These are phyloP conservation scores for Neopelma chrysocephalum DNA, from an alignment of 2,797 vertebrate genomes.

Conservation along the genomic window DNA sequence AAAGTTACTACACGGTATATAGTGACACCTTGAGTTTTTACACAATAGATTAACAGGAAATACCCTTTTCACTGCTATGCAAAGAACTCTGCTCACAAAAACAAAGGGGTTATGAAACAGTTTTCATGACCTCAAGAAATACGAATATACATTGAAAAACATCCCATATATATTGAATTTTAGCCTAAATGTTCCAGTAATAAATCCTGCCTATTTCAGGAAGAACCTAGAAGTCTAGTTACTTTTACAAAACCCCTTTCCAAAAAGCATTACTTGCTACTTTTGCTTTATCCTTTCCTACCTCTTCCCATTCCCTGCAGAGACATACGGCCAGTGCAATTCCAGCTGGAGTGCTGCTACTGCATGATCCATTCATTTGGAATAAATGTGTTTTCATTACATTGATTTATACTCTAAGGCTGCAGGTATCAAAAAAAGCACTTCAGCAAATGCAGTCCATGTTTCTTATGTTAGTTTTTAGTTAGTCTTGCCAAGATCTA, in stretches of 20 bases:
- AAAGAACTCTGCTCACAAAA: constrained; percentile 61
- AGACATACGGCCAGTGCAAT: neutral
- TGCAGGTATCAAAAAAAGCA: constrained; percentile 55
- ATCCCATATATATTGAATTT: constrained; percentile 54
- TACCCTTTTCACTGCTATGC: constrained; percentile 65
- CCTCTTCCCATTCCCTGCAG: constrained; percentile 6
- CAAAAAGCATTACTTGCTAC: constrained; percentile 5
- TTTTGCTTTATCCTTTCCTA: constrained; percentile 1
- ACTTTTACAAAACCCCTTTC: constrained; percentile 4
- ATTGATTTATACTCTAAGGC: constrained; percentile 27
- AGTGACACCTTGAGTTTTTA: constrained; percentile 66
- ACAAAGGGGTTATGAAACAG: constrained; percentile 58
- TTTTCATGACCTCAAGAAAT: constrained; percentile 60
- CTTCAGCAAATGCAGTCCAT: constrained; percentile 26
- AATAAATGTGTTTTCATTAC: neutral
- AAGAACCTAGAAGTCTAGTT: constrained; percentile 51
- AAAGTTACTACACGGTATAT: constrained; percentile 71
- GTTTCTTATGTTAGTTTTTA: neutral
- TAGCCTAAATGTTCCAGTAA: constrained; percentile 57
- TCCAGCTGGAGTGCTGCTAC: neutral
- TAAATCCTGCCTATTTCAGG: constrained; percentile 54
- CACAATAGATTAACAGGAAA: constrained; percentile 64
- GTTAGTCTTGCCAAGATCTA: neutral
- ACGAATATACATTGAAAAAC: constrained; percentile 63
- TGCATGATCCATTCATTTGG: neutral